Percentiles rank a stretch among this genome's conserved stretches.
These are phyloP conservation scores for Ganaspis brasiliensis DNA, from an alignment of 2,888 invertebrate genomes.

Conservation along the genomic window DNA sequence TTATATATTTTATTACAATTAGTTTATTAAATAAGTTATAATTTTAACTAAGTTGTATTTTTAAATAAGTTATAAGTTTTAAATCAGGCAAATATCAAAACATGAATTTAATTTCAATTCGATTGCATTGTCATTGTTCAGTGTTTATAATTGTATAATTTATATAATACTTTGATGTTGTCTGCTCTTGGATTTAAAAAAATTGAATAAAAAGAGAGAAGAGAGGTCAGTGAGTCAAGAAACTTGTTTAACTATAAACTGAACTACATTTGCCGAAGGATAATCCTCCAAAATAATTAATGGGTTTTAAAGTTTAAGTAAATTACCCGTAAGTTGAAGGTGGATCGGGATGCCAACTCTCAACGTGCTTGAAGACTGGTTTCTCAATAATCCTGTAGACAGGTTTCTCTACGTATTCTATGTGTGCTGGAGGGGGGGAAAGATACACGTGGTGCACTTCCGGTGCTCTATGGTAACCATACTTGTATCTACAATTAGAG, in stretches of 20 bases:
- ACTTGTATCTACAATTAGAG: constrained; percentile 70
- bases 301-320: background rate
- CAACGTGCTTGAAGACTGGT: constrained; percentile 71
- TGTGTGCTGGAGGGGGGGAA: constrained; percentile 69
- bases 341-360: constrained; percentile 71
- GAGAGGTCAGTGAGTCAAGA: background rate
- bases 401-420: constrained; percentile 77
- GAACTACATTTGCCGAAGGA: background rate
- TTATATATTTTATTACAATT: too few species aligned
- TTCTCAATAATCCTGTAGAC: constrained; percentile 75
- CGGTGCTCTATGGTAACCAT: constrained; percentile 71
- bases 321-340: constrained; percentile 71
- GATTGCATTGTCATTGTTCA: too few species aligned
- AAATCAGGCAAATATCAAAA: too few species aligned
- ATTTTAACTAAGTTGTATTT: too few species aligned
- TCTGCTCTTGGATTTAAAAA: too few species aligned
- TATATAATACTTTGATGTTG: too few species aligned
- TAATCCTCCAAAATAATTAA: constrained; percentile 18
- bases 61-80: too few species aligned
- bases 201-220: too few species aligned
- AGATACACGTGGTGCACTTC: constrained; percentile 76
- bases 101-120: too few species aligned
- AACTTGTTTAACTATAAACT: background rate
- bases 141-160: too few species aligned
- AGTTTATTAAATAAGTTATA: too few species aligned